Percentiles rank a stretch among this genome's conserved stretches.
phyloP scores from a whole-genome alignment of 2,113 vertebrate genomes.

The Oplegnathus fasciatus region DNA sequence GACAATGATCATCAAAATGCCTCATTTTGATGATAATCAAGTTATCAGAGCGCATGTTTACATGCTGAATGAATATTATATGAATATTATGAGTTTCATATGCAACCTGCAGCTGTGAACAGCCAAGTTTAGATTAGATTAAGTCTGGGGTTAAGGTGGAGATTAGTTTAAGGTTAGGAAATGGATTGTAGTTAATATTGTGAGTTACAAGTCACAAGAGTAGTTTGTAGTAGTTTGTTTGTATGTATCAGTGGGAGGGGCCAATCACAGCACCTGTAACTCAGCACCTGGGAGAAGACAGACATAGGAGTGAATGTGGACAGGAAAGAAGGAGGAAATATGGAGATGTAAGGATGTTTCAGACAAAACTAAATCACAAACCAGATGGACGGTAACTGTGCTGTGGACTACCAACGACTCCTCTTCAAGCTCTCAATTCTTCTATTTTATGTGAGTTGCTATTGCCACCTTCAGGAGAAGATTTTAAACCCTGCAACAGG shows the following conservation, averaged over 20 bases:
- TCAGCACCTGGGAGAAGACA: slow-evolving; percentile 28
- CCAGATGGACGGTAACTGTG: background rate
- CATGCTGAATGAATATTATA: background rate
- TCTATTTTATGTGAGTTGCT: background rate
- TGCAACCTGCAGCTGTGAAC: too few species aligned
- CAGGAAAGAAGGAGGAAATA: slow-evolving; percentile 1
- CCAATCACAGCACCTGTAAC: slow-evolving; percentile 52
- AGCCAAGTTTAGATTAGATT: background rate
- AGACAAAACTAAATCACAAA: background rate
- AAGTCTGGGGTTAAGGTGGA: background rate
- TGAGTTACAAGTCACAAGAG: background rate
- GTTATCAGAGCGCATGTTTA: background rate
- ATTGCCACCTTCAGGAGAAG: background rate
- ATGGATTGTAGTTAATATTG: background rate
- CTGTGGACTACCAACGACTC: background rate
- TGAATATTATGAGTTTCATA: background rate
- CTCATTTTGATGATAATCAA: background rate
- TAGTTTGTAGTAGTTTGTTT: background rate
- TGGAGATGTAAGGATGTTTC: background rate
- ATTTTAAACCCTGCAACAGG: background rate
- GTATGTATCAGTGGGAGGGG: slow-evolving; percentile 46
- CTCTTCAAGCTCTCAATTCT: background rate
- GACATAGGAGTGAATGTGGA: slow-evolving; percentile 16
- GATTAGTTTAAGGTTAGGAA: slow-evolving; percentile 5
- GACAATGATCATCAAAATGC: background rate